Evolutionary conservation across 1,140 invertebrate species (phyloP), one percentile per base, ranked within the genome.

Genomic region (Drosophila seguyi): DNA sequence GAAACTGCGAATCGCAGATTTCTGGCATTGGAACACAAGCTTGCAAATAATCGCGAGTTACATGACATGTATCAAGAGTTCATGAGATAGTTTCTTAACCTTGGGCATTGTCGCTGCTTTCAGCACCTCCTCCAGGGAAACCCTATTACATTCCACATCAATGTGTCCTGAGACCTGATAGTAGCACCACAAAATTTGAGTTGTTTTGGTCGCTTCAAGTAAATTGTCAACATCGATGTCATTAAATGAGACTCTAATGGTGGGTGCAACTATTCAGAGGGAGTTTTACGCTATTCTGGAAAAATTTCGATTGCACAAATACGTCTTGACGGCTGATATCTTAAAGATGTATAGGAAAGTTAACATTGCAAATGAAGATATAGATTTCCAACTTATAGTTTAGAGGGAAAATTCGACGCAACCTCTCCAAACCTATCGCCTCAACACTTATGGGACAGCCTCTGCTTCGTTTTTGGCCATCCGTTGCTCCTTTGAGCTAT

Each of bases 61-160:
- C 47, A 52, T 31, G 29, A 58, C n/a, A 29, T 41, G 25, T 65
- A 65, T 58, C 16, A 42, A 42, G 27, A 29, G n/a, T 20, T 42
- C 10, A 42, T 44, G 10, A 20, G 5, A 44, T 18, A 44, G 11
- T 44, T n/a, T 20, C 41, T 44, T 44, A 18, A 18, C 10, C 18
- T 20, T 44, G 18, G 41, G 4, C 41, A 20, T 10, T 44, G 18
- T 44, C 41, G 10, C 10, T 44, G 11, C 42, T 16, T 22, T 22
- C 13, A 47, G 16, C 45, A 3, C 22, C 22, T 47, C 22, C 45
- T 48, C 45, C 25, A 27, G 47, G 8, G 16, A 7, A 27, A 14
- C 25, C 10, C 22, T 27, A 48, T 10, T 48, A 48, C 16, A 48
- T 48, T 48, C 45, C 45, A 25, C 22, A 48, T n/a, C 45, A 48